phyloP scores from a whole-genome alignment of 2,797 vertebrate species.

The Spea hammondii region DNA sequence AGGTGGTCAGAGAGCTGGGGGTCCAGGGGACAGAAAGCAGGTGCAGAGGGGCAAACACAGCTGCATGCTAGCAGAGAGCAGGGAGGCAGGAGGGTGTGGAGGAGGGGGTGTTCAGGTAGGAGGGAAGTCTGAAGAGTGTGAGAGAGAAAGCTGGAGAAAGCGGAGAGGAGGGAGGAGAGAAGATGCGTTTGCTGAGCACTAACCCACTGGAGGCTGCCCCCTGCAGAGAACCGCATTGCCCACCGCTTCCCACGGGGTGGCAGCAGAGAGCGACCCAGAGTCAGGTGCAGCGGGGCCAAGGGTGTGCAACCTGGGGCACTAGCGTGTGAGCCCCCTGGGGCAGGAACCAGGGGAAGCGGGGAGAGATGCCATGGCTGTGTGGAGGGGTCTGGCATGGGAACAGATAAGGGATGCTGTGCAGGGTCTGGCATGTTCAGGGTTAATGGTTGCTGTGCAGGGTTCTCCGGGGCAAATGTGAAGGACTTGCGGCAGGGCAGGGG shows the following conservation, averaged over 20 bases:
- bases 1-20: background rate
- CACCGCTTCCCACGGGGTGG: conserved; percentile 17
- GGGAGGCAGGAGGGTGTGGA: background rate
- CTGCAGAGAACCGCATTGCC: conserved; percentile 16
- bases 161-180: conserved; percentile 30
- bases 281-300: no score
- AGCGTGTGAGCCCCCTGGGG: no score
- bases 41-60: conserved; percentile 20
- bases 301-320: no score
- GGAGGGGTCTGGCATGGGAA: background rate
- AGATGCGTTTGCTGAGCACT: conserved; percentile 27
- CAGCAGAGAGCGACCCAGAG: conserved; percentile 7
- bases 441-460: background rate
- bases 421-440: background rate
- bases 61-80: conserved; percentile 8
- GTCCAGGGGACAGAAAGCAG: background rate
- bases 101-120: background rate
- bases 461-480: background rate
- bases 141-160: conserved; percentile 6
- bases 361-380: background rate
- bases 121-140: conserved; percentile 9
- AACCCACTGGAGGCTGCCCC: conserved; percentile 29
- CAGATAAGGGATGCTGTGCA: background rate
- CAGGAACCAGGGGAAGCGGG: background rate
- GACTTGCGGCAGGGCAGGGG: background rate